Conservation (phyloP, 92 coral and sea anemone species). For the Palythoa grandis region DNA sequence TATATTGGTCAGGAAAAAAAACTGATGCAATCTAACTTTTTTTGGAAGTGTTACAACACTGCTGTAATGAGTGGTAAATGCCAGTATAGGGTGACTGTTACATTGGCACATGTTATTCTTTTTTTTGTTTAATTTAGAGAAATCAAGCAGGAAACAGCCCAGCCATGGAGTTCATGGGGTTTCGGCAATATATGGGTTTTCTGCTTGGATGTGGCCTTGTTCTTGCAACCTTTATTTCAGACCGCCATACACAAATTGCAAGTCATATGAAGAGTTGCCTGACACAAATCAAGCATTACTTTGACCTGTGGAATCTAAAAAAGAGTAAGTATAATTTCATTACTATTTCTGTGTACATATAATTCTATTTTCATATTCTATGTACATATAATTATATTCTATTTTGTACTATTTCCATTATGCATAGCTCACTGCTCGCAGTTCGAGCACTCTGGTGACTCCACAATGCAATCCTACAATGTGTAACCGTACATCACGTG, state of each 20-base stretch:
- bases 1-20: background rate
- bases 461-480: no score
- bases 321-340: background rate
- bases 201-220: slow-evolving; percentile 38
- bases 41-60: background rate
- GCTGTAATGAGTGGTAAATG: background rate
- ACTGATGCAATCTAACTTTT: background rate
- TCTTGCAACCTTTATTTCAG: background rate
- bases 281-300: background rate
- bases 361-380: no score
- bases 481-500: no score
- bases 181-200: slow-evolving; percentile 34
- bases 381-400: no score
- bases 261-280: slow-evolving; percentile 31
- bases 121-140: slow-evolving; percentile 21
- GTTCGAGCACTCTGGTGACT: no score
- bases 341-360: background rate
- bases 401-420: no score
- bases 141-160: slow-evolving; percentile 41
- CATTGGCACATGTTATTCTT: slow-evolving; percentile 6
- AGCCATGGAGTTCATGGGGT: slow-evolving; percentile 29
- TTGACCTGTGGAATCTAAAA: slow-evolving; percentile 10
- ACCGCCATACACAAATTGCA: slow-evolving; percentile 29
- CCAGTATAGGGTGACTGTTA: background rate
- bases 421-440: no score